phyloP scores from a whole-genome alignment of 1,140 invertebrate genomes.

The Sinonovacula constricta region DNA sequence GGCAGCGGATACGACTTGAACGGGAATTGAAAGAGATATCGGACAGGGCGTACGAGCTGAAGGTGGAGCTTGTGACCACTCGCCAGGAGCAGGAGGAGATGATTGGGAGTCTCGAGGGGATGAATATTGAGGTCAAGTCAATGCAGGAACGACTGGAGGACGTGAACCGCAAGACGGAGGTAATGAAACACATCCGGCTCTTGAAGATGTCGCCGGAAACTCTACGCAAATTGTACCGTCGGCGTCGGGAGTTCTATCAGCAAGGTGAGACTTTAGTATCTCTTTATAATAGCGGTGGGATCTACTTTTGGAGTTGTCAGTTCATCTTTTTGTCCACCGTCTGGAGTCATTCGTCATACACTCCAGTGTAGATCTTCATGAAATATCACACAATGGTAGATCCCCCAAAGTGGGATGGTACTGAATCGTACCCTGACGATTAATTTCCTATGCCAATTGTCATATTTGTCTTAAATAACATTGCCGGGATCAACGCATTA shows the following conservation, averaged over 20 bases:
- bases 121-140: constrained; percentile 59
- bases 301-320: no score
- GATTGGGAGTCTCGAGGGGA: constrained; percentile 47
- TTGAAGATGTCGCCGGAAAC: constrained; percentile 61
- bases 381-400: no score
- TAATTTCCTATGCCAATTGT: no score
- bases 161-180: constrained; percentile 56
- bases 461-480: no score
- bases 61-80: constrained; percentile 63
- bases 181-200: constrained; percentile 60
- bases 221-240: constrained; percentile 48
- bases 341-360: no score
- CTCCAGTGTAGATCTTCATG: no score
- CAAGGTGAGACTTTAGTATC: constrained; percentile 44
- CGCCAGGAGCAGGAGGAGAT: constrained; percentile 61
- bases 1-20: constrained; percentile 57
- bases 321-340: no score
- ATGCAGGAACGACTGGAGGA: constrained; percentile 54
- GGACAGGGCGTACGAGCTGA: constrained; percentile 63
- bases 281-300: no score
- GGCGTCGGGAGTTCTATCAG: constrained; percentile 44
- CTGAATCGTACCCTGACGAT: no score
- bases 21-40: constrained; percentile 57
- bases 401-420: no score
- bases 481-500: no score